Base-by-base conservation (phyloP, 2,888 invertebrate species). In the Eupsilia transversa region DNA sequence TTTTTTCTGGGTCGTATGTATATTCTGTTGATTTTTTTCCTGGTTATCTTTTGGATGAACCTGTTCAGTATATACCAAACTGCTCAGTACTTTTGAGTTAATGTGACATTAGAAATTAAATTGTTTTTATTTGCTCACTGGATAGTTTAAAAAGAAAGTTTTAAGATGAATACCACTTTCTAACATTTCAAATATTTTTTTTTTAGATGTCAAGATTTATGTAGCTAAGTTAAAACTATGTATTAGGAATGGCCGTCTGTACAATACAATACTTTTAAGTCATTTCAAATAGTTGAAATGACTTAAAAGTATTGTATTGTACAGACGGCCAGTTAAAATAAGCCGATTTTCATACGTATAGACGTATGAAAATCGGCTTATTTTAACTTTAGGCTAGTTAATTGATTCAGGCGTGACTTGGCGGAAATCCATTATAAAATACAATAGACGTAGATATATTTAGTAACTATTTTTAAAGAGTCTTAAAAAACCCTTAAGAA, bases 21-120 rank as follows among this genome's bases (percentile, higher is more conserved):
- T 49, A 30, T 67, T 41, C 14, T 23, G 20, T 71, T 68, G 33
- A 7, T 14, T 67, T 46, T 52, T 68, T 56, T 64, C 6, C 12
- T 43, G 12, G 4, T 33, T 30, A 4, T 20, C 9, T 33, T 65
- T 35, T 27, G 17, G 1, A n/a, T 52, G n/a, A 10, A 60, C 20
- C 10, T 54, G 23, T 12, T 27, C 7, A 23, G 27, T 30, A 12
- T 0, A 0, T 20, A 27, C 27, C 20, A 27, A 30, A 63, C 2
- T 43, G 9, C 14, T 0, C 5, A 14, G 30, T 23, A 17, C 9
- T 30, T 64, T 12, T 20, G 23, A 30, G 6, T 14, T 5, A 23
- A 43, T 23, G 14, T 7, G 12, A 10, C 20, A 0, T 14, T 6
- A 2, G 33, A 3, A 33, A 57, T 33, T 33, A 10, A 64, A 33